Evolutionary conservation across 2,113 vertebrate species (phyloP).

Genomic region (Podarcis cretensis): DNA sequence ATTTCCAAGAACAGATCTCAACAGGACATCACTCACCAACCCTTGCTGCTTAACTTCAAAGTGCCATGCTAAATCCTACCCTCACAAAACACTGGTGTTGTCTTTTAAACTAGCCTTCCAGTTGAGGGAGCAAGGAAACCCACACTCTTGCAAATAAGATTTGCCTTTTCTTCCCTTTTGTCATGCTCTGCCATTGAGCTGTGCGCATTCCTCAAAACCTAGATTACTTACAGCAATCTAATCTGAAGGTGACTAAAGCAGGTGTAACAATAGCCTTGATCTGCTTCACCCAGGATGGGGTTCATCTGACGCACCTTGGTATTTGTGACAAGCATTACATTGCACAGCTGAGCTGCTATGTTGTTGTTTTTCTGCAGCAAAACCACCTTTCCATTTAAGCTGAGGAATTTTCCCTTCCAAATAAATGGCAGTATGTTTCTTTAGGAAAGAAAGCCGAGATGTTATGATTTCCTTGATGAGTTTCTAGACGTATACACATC

Average conservation of each 20-base stretch:
- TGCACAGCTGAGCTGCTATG: background rate
- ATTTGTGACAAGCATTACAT: background rate
- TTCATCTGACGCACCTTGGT: background rate
- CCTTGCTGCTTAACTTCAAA: no score
- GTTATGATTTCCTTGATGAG: conserved; percentile 52
- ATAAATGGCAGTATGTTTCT: conserved; percentile 43
- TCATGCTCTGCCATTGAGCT: background rate
- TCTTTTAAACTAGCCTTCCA: no score
- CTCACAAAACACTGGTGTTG: no score
- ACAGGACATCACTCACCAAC: no score
- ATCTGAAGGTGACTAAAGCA: no score
- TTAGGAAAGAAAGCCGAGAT: conserved; percentile 40
- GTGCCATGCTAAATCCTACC: no score
- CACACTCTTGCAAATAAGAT: no score
- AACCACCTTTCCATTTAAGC: background rate
- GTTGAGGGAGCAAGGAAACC: no score
- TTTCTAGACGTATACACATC: conserved; percentile 53
- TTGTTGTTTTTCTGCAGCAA: background rate
- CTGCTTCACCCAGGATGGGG: background rate
- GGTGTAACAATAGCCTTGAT: no score
- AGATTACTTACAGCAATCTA: no score
- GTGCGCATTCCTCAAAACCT: background rate
- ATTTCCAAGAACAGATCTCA: no score
- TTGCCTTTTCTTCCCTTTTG: background rate
- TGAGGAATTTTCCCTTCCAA: conserved; percentile 13